A percentile compares a stretch with the other conserved stretches of the same genome.
These are phyloP conservation scores for Nephrotoma appendiculata DNA, from an alignment of 2,888 invertebrate genomes.

Conservation along the genomic window DNA sequence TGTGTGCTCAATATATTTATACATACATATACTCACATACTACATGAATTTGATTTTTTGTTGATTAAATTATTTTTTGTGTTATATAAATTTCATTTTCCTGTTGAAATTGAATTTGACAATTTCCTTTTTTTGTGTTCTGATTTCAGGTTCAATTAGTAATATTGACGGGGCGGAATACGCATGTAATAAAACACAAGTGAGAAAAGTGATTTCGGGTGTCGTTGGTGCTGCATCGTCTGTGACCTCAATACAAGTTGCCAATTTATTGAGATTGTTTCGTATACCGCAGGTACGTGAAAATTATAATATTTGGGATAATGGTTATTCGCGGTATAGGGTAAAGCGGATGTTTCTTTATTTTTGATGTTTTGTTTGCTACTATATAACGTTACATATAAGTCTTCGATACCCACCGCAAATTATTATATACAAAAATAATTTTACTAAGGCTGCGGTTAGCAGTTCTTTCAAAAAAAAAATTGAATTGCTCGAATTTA, in stretches of 20 bases:
- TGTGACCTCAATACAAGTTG: slow-evolving; percentile 92
- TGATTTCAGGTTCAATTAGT: slow-evolving; percentile 74
- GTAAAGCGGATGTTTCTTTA: too few species aligned
- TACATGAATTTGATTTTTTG: not conserved
- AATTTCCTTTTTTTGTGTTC: slow-evolving; percentile 4
- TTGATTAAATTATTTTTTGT: not conserved
- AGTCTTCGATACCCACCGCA: too few species aligned
- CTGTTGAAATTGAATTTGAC: not conserved
- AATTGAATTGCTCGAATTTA: too few species aligned
- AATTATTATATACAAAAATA: too few species aligned
- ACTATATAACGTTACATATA: too few species aligned
- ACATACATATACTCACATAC: not conserved
- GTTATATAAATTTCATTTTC: not conserved
- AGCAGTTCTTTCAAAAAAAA: too few species aligned
- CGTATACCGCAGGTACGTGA: slow-evolving; percentile 60
- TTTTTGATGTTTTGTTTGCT: too few species aligned
- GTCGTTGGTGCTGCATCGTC: slow-evolving; percentile 83
- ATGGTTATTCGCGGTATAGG: too few species aligned
- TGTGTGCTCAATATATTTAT: not conserved
- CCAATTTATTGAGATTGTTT: slow-evolving; percentile 79
- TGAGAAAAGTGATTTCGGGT: slow-evolving; percentile 75
- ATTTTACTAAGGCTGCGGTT: too few species aligned
- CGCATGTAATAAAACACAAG: slow-evolving; percentile 69
- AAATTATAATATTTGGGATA: not conserved
- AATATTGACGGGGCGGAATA: slow-evolving; percentile 83